A percentile compares a stretch with the other conserved stretches of the same genome.
These are phyloP conservation scores for Pseudoatta argentina DNA, from an alignment of 1,140 invertebrate genomes.

Conservation along the genomic window DNA sequence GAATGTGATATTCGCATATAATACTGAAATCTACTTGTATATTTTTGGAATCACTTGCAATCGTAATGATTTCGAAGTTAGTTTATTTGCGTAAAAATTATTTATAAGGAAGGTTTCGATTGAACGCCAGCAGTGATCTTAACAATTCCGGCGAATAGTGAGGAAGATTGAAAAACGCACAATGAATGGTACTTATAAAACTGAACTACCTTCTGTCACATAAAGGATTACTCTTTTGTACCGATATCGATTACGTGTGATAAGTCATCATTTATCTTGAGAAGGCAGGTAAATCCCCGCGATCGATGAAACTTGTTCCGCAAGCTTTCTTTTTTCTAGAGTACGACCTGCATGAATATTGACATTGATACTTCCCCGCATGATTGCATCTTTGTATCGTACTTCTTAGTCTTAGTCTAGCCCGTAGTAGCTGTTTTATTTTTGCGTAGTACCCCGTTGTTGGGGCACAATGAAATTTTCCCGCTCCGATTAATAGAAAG, in stretches of 20 bases:
- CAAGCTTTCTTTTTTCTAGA: constrained; percentile 84
- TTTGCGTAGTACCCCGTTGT: constrained; percentile 20
- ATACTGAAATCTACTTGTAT: background rate
- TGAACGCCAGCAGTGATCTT: background rate
- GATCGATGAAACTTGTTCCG: constrained; percentile 38
- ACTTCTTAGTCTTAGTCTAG: constrained; percentile 45
- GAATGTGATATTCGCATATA: background rate
- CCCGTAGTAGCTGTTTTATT: constrained; percentile 47
- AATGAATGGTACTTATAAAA: constrained; percentile 9
- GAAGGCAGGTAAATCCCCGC: constrained; percentile 52
- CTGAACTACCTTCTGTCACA: constrained; percentile 10
- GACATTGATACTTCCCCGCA: constrained; percentile 60
- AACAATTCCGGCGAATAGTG: background rate
- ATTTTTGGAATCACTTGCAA: background rate
- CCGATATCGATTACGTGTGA: constrained; percentile 5
- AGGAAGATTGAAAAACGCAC: background rate
- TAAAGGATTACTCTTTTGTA: background rate
- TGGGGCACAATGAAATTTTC: background rate
- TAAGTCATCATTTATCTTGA: constrained; percentile 13
- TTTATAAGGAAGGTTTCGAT: background rate
- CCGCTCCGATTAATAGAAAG: constrained; percentile 5
- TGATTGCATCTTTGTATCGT: constrained; percentile 66
- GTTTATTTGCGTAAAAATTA: background rate
- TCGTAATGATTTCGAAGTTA: background rate
- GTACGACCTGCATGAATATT: constrained; percentile 67